Percentiles rank a stretch among this genome's conserved stretches.
Evolutionary conservation across 2,888 invertebrate genomes (phyloP).

Genomic region (Rhamphomyia laevipes): DNA sequence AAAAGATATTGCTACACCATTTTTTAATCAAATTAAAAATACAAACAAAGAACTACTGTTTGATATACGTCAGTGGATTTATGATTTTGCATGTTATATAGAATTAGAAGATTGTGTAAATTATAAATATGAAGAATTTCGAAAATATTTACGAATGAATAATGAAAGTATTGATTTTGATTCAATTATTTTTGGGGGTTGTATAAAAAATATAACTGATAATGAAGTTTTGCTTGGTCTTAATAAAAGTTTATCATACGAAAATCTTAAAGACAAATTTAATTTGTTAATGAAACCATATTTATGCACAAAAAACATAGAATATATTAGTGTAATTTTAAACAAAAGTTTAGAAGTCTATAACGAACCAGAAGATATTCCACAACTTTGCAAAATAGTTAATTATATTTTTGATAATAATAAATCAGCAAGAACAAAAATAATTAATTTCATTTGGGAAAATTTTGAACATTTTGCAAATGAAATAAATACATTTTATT

Average conservation of each 20-base stretch:
- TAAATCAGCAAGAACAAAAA: too few species aligned
- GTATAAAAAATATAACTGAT: not conserved
- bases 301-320: not conserved
- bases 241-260: not conserved
- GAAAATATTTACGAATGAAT: not conserved
- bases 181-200: not conserved
- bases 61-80: too few species aligned
- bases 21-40: not conserved
- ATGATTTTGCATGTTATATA: too few species aligned
- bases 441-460: too few species aligned
- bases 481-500: too few species aligned
- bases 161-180: not conserved
- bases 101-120: not conserved
- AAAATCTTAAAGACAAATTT: not conserved
- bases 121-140: not conserved
- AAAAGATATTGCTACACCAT: too few species aligned
- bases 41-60: too few species aligned
- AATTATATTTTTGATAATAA: too few species aligned
- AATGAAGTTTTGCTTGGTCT: not conserved
- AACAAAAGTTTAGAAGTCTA: not conserved
- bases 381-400: too few species aligned
- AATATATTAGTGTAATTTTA: not conserved
- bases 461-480: too few species aligned
- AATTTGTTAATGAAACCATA: not conserved
- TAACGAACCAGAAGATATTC: too few species aligned